Evolutionary conservation across 2,797 vertebrate species (phyloP), one percentile per base, ranked within the genome.

Genomic region (Sebastes goodei): DNA sequence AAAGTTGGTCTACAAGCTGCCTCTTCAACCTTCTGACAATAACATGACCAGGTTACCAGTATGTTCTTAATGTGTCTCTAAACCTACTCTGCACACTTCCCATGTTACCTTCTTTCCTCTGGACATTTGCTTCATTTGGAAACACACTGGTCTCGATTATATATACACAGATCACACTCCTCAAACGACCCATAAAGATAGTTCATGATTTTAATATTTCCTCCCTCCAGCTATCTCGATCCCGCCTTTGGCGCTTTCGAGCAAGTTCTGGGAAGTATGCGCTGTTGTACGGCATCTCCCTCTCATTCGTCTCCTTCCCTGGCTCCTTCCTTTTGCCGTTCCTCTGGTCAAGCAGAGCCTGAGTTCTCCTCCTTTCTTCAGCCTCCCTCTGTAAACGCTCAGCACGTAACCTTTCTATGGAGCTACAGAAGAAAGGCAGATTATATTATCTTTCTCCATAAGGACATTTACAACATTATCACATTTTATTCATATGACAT

Each of bases 241-340:
- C 94, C 20, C 94, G 92, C 38, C 90, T 86, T 55, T 95, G 95
- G 33, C 95, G 94, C 71, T 96, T 96, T 32, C 96, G 92, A 6
- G 96, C 97, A 29, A 97, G 92, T 84, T 97, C 96, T 1, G 97
- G 97, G 78, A 97, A 96, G 89, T 96, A 98, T 52, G 97, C 97
- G 1, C 85, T 97, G 93, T 98, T 97, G 94, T 97, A 98, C 0
- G 94, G 95, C 30, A 96, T 88, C 9, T 96, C 96, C 57, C 97
- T 85, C 0, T 98, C 97, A 0, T 94, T 95, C 0, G 74, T 1
- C 63, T 93, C 93, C 33, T 20, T 78, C 69, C 90, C 92, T 0
- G 77, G 62, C 2, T 94, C 93, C 23, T 89, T 92, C 52, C 59
- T 67, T 60, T 68, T 86, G 33, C 81, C 92, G 7, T 35, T 91